phyloP scores from a whole-genome alignment of 2,113 vertebrate genomes.

The Hymenochirus boettgeri region DNA sequence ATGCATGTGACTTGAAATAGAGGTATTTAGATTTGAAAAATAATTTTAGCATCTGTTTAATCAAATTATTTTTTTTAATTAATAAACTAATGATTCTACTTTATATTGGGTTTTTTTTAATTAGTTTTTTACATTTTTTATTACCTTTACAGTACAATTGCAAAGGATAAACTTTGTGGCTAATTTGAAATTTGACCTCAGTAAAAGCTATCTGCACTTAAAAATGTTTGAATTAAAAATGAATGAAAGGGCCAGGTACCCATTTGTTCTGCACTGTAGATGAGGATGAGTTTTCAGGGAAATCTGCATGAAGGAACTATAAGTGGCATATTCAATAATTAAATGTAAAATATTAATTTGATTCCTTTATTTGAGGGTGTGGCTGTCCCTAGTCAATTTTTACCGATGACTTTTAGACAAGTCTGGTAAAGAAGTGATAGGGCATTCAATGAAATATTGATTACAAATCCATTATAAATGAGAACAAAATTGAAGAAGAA shows the following conservation, averaged over 20 bases:
- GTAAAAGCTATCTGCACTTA: constrained; percentile 38
- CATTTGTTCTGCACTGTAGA: constrained; percentile 59
- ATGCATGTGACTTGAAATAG: no score
- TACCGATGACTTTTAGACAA: constrained; percentile 56
- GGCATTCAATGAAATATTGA: constrained; percentile 34
- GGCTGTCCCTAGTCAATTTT: constrained; percentile 54
- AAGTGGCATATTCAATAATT: no score
- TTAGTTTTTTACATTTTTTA: no score
- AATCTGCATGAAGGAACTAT: constrained; percentile 65
- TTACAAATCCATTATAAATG: constrained; percentile 23
- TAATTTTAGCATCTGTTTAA: no score
- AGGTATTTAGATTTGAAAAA: no score
- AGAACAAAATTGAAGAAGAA: constrained; percentile 27
- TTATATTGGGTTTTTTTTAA: no score
- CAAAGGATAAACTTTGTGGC: no score
- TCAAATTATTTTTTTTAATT: no score
- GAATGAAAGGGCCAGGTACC: constrained; percentile 60
- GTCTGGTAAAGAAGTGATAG: constrained; percentile 43
- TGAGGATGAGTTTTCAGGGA: constrained; percentile 55
- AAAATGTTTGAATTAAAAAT: constrained; percentile 53
- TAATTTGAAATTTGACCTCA: no score
- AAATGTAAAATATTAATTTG: constrained; percentile 70
- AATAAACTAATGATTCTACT: no score
- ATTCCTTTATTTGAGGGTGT: constrained; percentile 49
- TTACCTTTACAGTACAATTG: no score